Conservation (phyloP, 1,140 invertebrate genomes). For the Macrobrachium rosenbergii region DNA sequence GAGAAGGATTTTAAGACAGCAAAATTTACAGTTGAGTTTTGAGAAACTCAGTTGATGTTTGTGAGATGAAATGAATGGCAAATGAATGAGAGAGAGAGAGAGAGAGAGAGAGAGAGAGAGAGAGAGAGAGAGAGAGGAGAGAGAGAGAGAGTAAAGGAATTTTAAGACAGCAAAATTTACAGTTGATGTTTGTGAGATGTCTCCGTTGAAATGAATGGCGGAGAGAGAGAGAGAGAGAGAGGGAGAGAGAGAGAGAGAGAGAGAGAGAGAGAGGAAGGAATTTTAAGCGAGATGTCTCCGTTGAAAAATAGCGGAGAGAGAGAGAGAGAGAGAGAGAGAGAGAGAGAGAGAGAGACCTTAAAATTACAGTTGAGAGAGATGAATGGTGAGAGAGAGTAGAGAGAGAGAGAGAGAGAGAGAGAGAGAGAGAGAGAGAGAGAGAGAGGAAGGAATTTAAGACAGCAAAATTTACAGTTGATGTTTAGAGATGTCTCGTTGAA, state of each 20-base stretch:
- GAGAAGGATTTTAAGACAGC: no score
- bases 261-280: background rate
- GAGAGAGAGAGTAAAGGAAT: no score
- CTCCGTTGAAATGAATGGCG: background rate
- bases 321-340: no score
- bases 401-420: background rate
- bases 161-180: no score
- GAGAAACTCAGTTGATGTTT: background rate
- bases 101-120: no score
- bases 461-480: no score
- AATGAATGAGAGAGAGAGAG: no score
- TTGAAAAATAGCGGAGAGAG: background rate
- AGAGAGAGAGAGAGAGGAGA: no score
- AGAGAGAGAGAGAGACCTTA: no score
- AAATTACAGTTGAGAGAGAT: background rate
- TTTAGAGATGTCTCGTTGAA: no score
- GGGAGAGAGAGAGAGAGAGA: background rate
- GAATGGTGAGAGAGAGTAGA: background rate
- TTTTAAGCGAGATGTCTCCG: background rate
- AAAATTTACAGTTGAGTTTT: background rate
- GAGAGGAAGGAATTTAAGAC: no score
- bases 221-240: constrained; percentile 23
- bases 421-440: background rate
- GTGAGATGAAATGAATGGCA: background rate
- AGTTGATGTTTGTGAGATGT: no score